Evolutionary conservation across 2,888 invertebrate genomes (phyloP).

Genomic region (Eilema caniola): DNA sequence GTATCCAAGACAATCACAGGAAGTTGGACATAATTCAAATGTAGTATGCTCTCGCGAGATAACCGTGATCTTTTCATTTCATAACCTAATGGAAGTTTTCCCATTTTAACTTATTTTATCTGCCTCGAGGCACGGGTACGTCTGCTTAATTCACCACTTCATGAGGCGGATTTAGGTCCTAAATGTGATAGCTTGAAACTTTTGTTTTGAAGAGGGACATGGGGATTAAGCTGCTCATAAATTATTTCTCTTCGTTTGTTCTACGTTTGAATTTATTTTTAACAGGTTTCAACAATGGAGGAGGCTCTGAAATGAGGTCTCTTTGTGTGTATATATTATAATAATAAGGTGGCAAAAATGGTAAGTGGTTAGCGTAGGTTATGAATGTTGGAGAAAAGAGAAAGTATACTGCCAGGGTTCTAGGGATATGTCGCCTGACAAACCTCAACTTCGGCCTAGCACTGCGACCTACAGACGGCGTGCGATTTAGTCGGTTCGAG

Average conservation of each 20-base stretch:
- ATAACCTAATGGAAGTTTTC: conserved; percentile 83
- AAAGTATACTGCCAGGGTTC: not conserved
- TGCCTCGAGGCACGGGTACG: conserved; percentile 52
- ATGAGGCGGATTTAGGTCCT: conserved; percentile 62
- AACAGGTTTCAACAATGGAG: not conserved
- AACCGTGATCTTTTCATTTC: conserved; percentile 81
- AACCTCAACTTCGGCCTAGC: too few relatives aligned
- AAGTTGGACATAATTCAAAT: conserved; percentile 72
- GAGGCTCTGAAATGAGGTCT: not conserved
- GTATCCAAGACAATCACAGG: conserved; percentile 56
- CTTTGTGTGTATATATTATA: not conserved
- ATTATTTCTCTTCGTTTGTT: not conserved
- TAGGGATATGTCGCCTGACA: too few relatives aligned
- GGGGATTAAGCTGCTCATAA: conserved; percentile 6
- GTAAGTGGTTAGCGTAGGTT: not conserved
- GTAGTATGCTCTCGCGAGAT: conserved; percentile 73
- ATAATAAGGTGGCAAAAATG: not conserved
- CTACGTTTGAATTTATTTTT: not conserved
- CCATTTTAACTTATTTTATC: conserved; percentile 82
- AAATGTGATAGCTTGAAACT: conserved; percentile 22
- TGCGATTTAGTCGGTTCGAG: too few relatives aligned
- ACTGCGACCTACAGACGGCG: too few relatives aligned
- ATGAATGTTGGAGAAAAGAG: not conserved
- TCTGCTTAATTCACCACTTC: conserved; percentile 66
- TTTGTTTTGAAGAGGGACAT: conserved; percentile 17